Base-by-base conservation (phyloP, 2,888 invertebrate species). In the Metopia argyrocephala region DNA sequence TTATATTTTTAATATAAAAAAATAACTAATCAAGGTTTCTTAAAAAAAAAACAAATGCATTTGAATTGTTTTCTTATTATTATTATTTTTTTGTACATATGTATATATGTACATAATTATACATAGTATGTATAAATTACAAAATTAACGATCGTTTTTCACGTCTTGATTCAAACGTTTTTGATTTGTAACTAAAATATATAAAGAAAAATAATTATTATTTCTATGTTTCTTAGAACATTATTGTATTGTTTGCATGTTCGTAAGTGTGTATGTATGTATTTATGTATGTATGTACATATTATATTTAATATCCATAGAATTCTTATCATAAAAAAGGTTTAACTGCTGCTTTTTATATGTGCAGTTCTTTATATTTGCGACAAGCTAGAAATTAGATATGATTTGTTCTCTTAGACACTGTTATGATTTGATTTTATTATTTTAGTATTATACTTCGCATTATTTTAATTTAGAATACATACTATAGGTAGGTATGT, bases 321-420 rank as follows among this genome's bases (percentile, higher is more conserved):
- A 78, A 61, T 65, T 78, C 59, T 78, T 78, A 78, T 78, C 71
- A 61, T n/a, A 50, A 45, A 38, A 69, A 69, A 69, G 48, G 61
- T 76, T 76, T 50, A 25, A 56, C 15, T 62, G 5, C 18, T n/a
- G 20, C 18, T n/a, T 48, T 48, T 48, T 48, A 18, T 48, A 6
- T 48, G 48, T 48, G 20, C 20, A 48, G 20, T 65, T 56, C 20
- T 54, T 25, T 48, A 61, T 61, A 20, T 48, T 2, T 25, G 48
- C 28, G 12, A 31, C 5, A 20, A 50, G 57, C 56, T 57, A 7
- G 23, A 38, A 48, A 18, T 38, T 15, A 64, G 57, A 56, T 9
- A 46, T 57, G 3, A 38, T 66, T 62, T 68, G 1, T 75, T 59
- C 48, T 64, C 12, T 9, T 38, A 38, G 15, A 38, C 4, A 38